phyloP scores from a whole-genome alignment of 1,140 invertebrate species.

The Harpegnathos saltator region DNA sequence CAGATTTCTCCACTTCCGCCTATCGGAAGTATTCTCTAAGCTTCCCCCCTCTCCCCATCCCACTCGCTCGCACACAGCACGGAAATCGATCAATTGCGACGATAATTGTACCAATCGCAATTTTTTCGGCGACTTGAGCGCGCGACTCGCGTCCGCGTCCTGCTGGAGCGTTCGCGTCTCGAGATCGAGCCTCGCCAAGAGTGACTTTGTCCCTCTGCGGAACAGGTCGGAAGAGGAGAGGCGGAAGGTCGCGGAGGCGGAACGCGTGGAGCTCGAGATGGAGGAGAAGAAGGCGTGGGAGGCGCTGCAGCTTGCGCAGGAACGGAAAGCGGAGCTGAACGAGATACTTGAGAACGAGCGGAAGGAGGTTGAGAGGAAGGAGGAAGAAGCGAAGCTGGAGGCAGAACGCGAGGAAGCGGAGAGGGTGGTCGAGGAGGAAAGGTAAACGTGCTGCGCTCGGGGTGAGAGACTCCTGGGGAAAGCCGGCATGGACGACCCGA shows the following conservation, averaged over 20 bases:
- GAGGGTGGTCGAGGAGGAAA: conserved; percentile 74
- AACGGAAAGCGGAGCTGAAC: conserved; percentile 73
- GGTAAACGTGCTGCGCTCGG: conserved; percentile 62
- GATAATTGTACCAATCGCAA: too few species aligned
- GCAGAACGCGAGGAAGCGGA: conserved; percentile 76
- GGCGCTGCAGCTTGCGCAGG: conserved; percentile 77
- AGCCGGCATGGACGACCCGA: background rate
- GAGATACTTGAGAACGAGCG: conserved; percentile 83
- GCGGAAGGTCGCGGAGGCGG: conserved; percentile 77
- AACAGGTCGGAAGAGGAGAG: conserved; percentile 78
- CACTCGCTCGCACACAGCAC: too few species aligned
- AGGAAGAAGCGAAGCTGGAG: conserved; percentile 78
- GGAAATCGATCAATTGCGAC: too few species aligned
- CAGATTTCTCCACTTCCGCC: too few species aligned
- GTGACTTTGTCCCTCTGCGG: background rate
- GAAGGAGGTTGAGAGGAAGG: conserved; percentile 78
- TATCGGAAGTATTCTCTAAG: too few species aligned
- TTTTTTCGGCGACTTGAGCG: too few species aligned
- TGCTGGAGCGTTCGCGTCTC: background rate
- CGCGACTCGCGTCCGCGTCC: too few species aligned
- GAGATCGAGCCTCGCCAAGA: background rate
- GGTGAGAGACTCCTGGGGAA: background rate
- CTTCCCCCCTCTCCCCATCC: too few species aligned
- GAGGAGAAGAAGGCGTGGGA: conserved; percentile 79
- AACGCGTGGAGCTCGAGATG: conserved; percentile 77